These are phyloP conservation scores for Microcebus murinus DNA, from an alignment of 2,113 vertebrate species.

Conservation along the genomic window DNA sequence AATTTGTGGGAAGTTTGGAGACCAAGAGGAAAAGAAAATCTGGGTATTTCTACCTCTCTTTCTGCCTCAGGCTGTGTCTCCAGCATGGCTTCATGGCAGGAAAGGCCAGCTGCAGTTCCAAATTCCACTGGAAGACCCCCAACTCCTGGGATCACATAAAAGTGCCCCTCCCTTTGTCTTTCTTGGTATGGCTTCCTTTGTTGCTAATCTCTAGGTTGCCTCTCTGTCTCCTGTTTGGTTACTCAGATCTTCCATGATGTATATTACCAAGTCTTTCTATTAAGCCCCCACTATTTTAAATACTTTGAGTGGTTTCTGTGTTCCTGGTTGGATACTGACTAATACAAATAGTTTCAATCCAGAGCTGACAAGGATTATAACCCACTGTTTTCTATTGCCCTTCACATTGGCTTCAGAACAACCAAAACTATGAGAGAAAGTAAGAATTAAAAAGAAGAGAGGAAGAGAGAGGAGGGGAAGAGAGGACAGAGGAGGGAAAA, in stretches of 20 bases:
- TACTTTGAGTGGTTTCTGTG: not conserved
- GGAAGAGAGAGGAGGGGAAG: not conserved
- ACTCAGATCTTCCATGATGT: not conserved
- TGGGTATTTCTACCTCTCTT: not conserved
- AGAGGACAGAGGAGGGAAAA: not conserved
- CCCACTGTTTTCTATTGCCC: not conserved
- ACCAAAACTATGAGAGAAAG: not conserved
- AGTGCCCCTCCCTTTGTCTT: not conserved
- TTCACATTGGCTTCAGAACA: not conserved
- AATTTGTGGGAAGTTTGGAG: not conserved
- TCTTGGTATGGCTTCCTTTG: not conserved
- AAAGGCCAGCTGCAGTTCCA: not conserved
- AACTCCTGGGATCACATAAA: not conserved
- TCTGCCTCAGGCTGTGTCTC: not conserved
- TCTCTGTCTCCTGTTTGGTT: not conserved
- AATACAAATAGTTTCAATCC: not conserved
- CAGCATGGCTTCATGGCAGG: not conserved
- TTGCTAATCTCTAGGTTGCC: not conserved
- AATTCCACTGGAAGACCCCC: not conserved
- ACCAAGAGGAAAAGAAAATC: not conserved
- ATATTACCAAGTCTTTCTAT: not conserved
- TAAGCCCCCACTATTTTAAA: not conserved
- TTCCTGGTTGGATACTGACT: not conserved
- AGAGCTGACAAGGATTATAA: not conserved
- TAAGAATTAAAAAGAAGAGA: not conserved